Evolutionary conservation across 1,140 invertebrate genomes (phyloP).

Genomic region (Arctopsyche grandis): DNA sequence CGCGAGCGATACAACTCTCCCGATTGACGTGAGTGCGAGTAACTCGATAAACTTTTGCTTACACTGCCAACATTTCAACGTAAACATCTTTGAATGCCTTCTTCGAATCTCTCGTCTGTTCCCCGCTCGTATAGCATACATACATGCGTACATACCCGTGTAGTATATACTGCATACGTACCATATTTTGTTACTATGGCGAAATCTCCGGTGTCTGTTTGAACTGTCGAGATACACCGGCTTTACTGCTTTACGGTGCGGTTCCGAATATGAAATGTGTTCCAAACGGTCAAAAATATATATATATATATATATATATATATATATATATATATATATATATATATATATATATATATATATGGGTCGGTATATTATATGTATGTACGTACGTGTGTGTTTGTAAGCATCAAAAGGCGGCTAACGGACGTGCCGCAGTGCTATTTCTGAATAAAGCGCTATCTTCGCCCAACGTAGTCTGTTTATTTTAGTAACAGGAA

Average conservation of each 20-base stretch:
- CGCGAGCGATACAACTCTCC: conserved; percentile 26
- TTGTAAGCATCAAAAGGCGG: conserved; percentile 1
- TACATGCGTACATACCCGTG: no score
- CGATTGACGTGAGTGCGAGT: conserved; percentile 28
- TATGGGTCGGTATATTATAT: not conserved
- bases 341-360: not conserved
- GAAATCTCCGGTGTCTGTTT: no score
- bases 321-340: not conserved
- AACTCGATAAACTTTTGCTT: conserved; percentile 32
- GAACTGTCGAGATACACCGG: no score
- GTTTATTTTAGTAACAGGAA: conserved; percentile 43
- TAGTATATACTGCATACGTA: no score
- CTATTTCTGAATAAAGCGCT: conserved; percentile 42
- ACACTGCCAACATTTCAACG: conserved; percentile 30
- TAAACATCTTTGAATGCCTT: conserved; percentile 29
- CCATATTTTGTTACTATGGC: no score
- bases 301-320: not conserved
- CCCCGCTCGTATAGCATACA: not conserved
- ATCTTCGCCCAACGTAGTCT: conserved; percentile 25
- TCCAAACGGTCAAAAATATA: not conserved
- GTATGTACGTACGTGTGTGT: not conserved
- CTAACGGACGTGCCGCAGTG: conserved; percentile 9
- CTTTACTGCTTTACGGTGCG: no score
- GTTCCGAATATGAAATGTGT: no score
- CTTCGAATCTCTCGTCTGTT: conserved; percentile 20